Evolutionary conservation across 35 echinoderm and acorn worm genomes (phyloP), one percentile per base, ranked within the genome.

Genomic region (Apostichopus japonicus): DNA sequence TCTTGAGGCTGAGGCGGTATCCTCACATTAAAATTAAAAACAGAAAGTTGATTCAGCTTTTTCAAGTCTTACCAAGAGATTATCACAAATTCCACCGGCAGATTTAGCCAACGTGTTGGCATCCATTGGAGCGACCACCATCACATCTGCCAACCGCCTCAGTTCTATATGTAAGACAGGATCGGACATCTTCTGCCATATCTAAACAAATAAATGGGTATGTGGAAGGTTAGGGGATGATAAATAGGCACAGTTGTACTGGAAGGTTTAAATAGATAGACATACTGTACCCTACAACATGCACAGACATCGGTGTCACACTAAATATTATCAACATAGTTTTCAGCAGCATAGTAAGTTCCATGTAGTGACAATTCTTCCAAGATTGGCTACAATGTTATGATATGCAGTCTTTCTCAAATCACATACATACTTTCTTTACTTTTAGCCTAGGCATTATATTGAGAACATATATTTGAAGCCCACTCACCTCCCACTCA

Each of bases 81-180:
- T 99, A 82, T 99, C 97, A 96, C 97, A 96, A 24, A 99, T 75
- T 5, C 97, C 97, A 83, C 87, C 86, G 24, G 95, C 91, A 55
- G 94, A 21, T 65, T 99, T 96, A 72, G 95, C 97, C 55, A 99
- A 59, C 4, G 97, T 95, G 77, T 99, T 99, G 24, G 97, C 97
- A 96, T 99, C 97, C 16, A 99, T 56, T 6, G 97, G 97, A n/a
- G 95, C 97, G 77, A 99, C 95, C 59, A 99, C 95, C 72, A 99
- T 87, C 10, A 99, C 21, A 76, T 99, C 97, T 23, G 97, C 97
- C 93, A 92, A 96, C 21, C 95, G 72, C 55, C 97, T 87, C 54
- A 99, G 72, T 86, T 99, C 97, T 24, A 99, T 96, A 77, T 99
- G 97, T 23, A 99, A 88, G 6, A 99, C 94, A 17, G 97, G 97